Evolutionary conservation across 1,140 invertebrate species (phyloP).

Genomic region (Conus betulinus): DNA sequence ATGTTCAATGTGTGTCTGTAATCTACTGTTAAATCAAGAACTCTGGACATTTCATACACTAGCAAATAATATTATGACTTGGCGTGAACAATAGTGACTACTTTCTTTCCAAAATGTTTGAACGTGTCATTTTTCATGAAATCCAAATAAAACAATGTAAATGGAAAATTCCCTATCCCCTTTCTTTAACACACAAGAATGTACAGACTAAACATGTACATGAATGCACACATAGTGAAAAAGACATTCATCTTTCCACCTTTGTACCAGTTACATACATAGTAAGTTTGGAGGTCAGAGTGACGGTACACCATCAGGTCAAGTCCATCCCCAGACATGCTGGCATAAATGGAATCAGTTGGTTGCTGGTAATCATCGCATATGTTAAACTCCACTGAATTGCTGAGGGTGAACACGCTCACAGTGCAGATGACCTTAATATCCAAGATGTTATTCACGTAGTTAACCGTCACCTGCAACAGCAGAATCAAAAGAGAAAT

Average conservation of each 20-base stretch:
- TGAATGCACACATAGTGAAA: neutral
- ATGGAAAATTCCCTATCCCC: no score
- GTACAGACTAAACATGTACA: neutral
- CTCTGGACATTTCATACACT: no score
- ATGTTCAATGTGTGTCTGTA: no score
- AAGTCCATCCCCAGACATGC: neutral
- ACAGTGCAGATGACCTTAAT: neutral
- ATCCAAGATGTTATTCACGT: neutral
- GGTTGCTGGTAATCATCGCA: neutral
- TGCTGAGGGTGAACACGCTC: neutral
- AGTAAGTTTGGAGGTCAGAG: neutral
- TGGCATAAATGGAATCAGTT: neutral
- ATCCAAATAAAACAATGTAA: no score
- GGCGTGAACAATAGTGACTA: no score
- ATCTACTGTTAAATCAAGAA: no score
- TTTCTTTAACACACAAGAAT: no score
- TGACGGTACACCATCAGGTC: constrained; percentile 7
- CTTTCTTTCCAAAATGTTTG: no score
- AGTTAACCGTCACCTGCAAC: constrained; percentile 4
- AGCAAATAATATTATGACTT: no score
- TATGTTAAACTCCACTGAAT: neutral
- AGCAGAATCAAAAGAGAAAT: neutral
- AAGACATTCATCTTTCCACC: neutral
- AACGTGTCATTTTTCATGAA: no score
- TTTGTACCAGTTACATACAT: neutral